These are phyloP conservation scores for Agapetus fuscipes DNA, from an alignment of 2,888 invertebrate species.

Conservation along the genomic window DNA sequence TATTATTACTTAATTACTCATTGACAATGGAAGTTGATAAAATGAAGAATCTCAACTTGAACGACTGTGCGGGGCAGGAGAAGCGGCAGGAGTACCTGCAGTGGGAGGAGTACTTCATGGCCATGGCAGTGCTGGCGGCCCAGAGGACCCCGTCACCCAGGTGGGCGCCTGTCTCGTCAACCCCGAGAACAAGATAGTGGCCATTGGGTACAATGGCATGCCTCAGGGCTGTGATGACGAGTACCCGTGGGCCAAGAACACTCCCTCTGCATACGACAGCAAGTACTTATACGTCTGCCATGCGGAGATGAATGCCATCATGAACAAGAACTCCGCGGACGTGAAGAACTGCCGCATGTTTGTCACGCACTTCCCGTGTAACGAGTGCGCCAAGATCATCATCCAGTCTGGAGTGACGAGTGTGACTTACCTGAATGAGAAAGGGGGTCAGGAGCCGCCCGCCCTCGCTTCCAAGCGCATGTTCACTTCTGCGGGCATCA, in stretches of 20 bases:
- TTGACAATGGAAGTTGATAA: too few species aligned
- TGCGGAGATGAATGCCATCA: conserved; percentile 94
- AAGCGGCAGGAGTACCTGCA: conserved; percentile 61
- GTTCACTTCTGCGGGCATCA: conserved; percentile 69
- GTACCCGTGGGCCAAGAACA: conserved; percentile 79
- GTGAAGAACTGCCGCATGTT: conserved; percentile 76
- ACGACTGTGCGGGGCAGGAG: too few species aligned
- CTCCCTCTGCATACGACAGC: conserved; percentile 50
- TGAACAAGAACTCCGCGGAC: conserved; percentile 78
- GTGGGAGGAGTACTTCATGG: conserved; percentile 97
- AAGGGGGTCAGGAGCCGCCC: conserved; percentile 55
- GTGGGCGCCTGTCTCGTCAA: conserved; percentile 95
- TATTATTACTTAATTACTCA: too few species aligned
- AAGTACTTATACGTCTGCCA: conserved; percentile 94
- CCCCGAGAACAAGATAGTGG: conserved; percentile 76
- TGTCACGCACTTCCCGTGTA: conserved; percentile 90
- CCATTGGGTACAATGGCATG: conserved; percentile 96
- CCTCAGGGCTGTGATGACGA: conserved; percentile 86
- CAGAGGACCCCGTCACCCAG: conserved; percentile 83
- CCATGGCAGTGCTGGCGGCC: conserved; percentile 79
- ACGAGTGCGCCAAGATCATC: conserved; percentile 95
- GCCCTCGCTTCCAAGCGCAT: conserved; percentile 72
- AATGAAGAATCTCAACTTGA: too few species aligned
- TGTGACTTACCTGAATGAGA: conserved; percentile 75
- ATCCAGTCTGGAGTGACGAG: conserved; percentile 85